Percentiles rank a stretch among this genome's conserved stretches.
phyloP scores from a whole-genome alignment of 1,140 invertebrate genomes.

The Lithobius niger region DNA sequence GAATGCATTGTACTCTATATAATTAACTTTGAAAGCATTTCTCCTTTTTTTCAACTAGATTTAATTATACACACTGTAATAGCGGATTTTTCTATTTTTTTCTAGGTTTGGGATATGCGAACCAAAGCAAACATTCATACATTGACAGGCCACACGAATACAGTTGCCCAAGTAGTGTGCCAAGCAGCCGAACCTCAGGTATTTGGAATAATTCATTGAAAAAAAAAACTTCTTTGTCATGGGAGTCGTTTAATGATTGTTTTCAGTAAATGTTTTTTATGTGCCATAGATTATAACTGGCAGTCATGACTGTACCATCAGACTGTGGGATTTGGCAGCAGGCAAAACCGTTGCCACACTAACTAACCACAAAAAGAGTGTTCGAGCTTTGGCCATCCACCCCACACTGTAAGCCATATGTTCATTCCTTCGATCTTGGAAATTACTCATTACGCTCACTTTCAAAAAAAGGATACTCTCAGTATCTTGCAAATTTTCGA shows the following conservation, averaged over 20 bases:
- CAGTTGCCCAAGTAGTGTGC: conserved; percentile 83
- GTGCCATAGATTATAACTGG: conserved; percentile 44
- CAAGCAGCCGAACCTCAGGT: conserved; percentile 89
- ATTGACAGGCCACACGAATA: conserved; percentile 91
- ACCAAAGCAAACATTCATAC: conserved; percentile 98
- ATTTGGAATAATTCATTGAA: conserved; percentile 9
- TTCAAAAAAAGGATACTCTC: no score
- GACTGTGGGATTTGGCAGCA: conserved; percentile 93
- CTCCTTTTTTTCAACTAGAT: no score
- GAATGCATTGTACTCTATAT: no score
- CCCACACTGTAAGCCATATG: conserved; percentile 52
- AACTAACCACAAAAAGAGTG: conserved; percentile 99
- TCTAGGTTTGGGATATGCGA: conserved; percentile 82
- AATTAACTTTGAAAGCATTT: no score
- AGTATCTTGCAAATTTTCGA: no score
- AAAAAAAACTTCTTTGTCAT: conserved; percentile 4
- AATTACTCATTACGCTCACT: no score
- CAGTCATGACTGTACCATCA: conserved; percentile 56
- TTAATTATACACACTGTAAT: no score
- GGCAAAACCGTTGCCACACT: conserved; percentile 88
- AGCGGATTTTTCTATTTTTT: conserved; percentile 5
- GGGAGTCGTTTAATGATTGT: background rate
- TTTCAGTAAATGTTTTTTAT: conserved; percentile 11
- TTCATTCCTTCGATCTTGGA: no score
- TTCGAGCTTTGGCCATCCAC: conserved; percentile 79